Evolutionary conservation across 2,797 vertebrate genomes (phyloP), one percentile per base, ranked within the genome.

Genomic region (Catamblyrhynchus diadema): DNA sequence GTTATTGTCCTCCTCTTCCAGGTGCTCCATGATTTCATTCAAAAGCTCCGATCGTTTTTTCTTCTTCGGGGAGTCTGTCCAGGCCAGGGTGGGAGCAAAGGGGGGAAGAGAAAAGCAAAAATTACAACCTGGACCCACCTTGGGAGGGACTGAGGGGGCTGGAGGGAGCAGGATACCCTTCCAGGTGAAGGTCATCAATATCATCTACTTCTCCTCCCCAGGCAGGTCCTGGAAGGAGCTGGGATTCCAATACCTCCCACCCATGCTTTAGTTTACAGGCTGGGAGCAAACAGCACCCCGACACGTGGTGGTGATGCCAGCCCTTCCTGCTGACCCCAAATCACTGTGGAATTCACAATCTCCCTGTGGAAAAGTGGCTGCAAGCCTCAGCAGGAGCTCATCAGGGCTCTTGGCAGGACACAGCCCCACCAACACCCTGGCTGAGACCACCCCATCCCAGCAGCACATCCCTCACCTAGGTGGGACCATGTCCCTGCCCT

Each of bases 21-120:
- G 98, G 32, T 98, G 98, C 95, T 98, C 98, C 97, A 99, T 60
- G 96, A 99, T 99, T 94, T 98, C 98, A 73, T 98, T 99, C 98
- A 99, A 86, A 83, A 98, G 73, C 25, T 98, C 98, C 0, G 98
- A 95, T 81, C 92, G 98, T 84, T 98, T 98, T 69, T 98, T 99
- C 97, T 99, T 99, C 96, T 98, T 98, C 0, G 96, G 95, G 59
- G 97, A 88, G 78, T 98, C 99, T 99, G 97, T 54, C 54, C 51
- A 94, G 50, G 79, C 35, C 66, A 75, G 2, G 72, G 87, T n/a
- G 79, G 92, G 17, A 88, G 64, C 1, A 0, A 53, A 86, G 41
- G 3, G 33, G 17, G 70, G 10, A 60, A 95, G 48, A 74, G 88
- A 66, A 96, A 86, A 50, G 41, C 71, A 72, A 35, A 30, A 53